phyloP scores from a whole-genome alignment of 2,797 vertebrate species.

The Petrocephalus schoutedeni region DNA sequence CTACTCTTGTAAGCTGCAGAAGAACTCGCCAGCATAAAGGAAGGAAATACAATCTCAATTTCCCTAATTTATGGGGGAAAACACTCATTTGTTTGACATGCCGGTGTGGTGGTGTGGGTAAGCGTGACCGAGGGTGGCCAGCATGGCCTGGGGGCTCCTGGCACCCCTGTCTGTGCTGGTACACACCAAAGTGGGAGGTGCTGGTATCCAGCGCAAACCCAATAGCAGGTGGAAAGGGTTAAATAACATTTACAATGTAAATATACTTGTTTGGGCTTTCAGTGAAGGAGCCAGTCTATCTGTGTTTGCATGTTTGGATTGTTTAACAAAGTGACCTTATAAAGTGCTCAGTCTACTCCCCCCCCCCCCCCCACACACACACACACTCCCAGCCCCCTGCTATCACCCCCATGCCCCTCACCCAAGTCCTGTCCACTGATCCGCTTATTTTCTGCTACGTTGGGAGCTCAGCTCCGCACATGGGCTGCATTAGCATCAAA shows the following conservation, averaged over 20 bases:
- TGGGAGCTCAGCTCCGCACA: constrained; percentile 30
- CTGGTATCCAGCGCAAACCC: background rate
- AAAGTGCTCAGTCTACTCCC: background rate
- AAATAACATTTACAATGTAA: background rate
- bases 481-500: constrained; percentile 30
- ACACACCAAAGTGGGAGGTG: background rate
- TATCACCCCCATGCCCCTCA: background rate
- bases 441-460: constrained; percentile 32
- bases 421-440: background rate
- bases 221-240: background rate
- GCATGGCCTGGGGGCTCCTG: background rate
- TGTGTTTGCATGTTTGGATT: background rate
- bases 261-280: background rate
- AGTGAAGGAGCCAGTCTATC: background rate
- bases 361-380: background rate
- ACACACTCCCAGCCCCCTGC: background rate
- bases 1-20: background rate
- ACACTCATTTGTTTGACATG: background rate
- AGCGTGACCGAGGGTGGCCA: background rate
- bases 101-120: background rate
- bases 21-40: background rate
- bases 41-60: background rate
- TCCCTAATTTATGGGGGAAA: background rate
- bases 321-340: background rate
- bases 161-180: background rate